A percentile compares a stretch with the other conserved stretches of the same genome.
Conservation (phyloP, 1,140 invertebrate genomes). For the Cepaea nemoralis region DNA sequence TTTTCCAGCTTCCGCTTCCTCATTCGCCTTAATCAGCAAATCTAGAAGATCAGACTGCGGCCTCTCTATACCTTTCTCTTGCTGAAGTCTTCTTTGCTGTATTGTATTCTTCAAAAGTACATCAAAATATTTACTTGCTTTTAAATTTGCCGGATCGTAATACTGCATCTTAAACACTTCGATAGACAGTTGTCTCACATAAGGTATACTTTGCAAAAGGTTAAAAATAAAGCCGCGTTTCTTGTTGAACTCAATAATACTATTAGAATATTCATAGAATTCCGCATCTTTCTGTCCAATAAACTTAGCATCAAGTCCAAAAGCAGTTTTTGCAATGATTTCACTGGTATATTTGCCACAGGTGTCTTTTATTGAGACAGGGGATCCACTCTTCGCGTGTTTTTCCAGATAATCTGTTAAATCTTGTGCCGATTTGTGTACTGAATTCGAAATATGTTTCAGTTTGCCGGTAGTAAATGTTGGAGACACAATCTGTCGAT, state of each 20-base stretch:
- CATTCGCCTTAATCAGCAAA: neutral
- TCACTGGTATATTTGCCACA: neutral
- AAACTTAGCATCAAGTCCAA: constrained; percentile 2
- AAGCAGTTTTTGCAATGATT: constrained; percentile 19
- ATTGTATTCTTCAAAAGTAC: neutral
- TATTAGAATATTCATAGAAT: neutral
- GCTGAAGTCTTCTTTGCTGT: neutral
- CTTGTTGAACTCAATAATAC: neutral
- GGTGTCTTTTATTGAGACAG: neutral
- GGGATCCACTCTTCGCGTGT: neutral
- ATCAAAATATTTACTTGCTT: constrained; percentile 5
- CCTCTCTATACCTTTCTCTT: neutral
- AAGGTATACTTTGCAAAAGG: neutral
- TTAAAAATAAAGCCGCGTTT: neutral
- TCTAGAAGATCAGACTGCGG: neutral
- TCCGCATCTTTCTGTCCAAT: neutral
- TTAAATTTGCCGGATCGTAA: neutral
- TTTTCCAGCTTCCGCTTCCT: neutral
- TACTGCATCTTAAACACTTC: neutral
- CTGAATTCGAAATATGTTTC: neutral
- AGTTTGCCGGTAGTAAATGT: constrained; percentile 13
- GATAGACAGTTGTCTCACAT: neutral
- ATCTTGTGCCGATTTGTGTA: neutral
- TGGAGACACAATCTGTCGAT: neutral
- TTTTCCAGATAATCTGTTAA: neutral